Conservation (phyloP, 2,888 invertebrate genomes). For the Plagiodera versicolora region DNA sequence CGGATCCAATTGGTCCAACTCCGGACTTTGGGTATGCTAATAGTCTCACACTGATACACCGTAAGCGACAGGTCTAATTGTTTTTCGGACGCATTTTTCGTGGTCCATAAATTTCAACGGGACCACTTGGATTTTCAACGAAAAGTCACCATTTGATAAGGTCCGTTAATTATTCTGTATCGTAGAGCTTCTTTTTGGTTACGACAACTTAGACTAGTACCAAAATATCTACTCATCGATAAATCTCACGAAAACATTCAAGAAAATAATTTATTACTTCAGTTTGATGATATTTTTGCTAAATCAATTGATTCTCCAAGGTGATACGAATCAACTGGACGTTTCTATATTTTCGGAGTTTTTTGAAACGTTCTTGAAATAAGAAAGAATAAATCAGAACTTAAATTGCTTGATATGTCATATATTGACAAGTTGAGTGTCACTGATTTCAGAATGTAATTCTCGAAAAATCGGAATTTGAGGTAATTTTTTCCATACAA, state of each 20-base stretch:
- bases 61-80: constrained; percentile 38
- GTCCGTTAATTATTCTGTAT: background rate
- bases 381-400: too few relatives aligned
- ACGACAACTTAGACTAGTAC: too few relatives aligned
- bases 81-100: constrained; percentile 27
- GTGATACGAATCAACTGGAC: background rate
- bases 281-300: too few relatives aligned
- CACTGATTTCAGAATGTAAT: too few relatives aligned
- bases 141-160: constrained; percentile 14
- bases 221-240: too few relatives aligned
- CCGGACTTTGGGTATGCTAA: constrained; percentile 39
- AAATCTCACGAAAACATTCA: too few relatives aligned
- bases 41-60: constrained; percentile 38
- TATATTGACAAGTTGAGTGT: too few relatives aligned
- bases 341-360: background rate
- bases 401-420: too few relatives aligned
- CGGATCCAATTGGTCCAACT: background rate
- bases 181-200: background rate
- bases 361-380: background rate
- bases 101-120: constrained; percentile 25
- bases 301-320: too few relatives aligned
- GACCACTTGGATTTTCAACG: constrained; percentile 14
- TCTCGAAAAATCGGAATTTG: too few relatives aligned
- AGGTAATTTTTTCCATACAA: too few relatives aligned
- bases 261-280: too few relatives aligned